phyloP scores from a whole-genome alignment of 2,888 invertebrate genomes.

The Brachyptera risi region DNA sequence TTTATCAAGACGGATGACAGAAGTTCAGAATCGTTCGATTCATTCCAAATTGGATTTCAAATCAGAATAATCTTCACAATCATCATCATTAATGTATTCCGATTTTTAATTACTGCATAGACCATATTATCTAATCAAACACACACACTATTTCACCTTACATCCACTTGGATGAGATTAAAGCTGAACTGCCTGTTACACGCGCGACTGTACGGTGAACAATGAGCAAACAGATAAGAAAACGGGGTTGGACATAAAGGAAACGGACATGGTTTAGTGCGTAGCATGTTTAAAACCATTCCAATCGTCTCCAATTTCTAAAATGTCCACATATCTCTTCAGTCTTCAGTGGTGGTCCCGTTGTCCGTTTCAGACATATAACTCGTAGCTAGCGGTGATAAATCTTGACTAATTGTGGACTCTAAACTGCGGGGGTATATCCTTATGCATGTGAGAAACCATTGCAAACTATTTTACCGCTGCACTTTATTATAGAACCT shows the following conservation, averaged over 20 bases:
- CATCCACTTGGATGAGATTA: neutral
- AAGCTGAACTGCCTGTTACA: neutral
- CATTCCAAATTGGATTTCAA: no score
- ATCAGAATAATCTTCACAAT: no score
- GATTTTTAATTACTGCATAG: no score
- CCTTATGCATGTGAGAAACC: no score
- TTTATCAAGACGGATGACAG: no score
- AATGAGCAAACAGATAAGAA: neutral
- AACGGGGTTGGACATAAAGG: neutral
- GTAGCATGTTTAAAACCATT: neutral
- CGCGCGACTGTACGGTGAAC: neutral
- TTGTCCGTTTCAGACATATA: neutral
- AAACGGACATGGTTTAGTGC: neutral
- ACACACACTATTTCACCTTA: neutral
- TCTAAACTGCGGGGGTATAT: neutral
- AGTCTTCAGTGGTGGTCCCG: no score
- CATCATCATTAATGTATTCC: no score
- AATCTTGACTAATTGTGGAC: neutral
- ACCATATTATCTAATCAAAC: no score
- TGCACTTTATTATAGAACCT: no score
- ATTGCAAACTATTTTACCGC: no score
- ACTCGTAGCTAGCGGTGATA: neutral
- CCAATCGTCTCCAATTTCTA: neutral
- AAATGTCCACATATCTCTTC: neutral
- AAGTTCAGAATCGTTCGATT: no score